These are phyloP conservation scores for Pitangus sulphuratus DNA, from an alignment of 2,797 vertebrate species.

Conservation along the genomic window DNA sequence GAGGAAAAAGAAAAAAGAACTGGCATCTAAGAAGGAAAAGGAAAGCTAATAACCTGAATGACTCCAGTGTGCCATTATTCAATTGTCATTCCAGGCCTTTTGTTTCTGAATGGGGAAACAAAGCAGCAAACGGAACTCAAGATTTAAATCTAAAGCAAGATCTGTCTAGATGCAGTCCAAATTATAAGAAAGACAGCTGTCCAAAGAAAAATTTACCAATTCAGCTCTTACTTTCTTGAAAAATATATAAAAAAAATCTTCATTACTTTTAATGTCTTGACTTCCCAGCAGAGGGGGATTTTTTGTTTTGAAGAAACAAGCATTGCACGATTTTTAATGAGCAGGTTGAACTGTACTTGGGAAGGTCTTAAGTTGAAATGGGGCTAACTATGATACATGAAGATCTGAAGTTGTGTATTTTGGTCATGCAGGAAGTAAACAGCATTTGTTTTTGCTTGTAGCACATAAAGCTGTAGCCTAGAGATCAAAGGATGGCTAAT, in stretches of 20 bases:
- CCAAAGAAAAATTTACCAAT: fast-evolving
- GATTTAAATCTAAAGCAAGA: not conserved
- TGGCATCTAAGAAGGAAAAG: not conserved
- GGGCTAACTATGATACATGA: not conserved
- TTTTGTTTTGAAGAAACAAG: not conserved
- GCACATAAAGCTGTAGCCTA: not conserved
- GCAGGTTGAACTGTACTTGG: not conserved
- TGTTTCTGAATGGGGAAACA: not conserved
- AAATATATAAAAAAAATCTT: not conserved
- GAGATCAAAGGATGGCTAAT: not conserved
- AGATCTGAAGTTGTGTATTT: not conserved
- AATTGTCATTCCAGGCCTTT: not conserved
- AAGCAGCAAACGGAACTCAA: not conserved
- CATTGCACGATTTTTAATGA: not conserved
- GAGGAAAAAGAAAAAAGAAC: not conserved
- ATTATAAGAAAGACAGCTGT: not conserved
- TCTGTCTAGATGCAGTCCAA: not conserved
- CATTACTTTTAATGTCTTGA: not conserved
- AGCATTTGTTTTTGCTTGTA: not conserved
- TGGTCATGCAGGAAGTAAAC: not conserved
- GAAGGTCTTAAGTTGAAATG: not conserved
- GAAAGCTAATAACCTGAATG: not conserved
- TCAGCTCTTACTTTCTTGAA: not conserved
- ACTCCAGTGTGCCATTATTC: not conserved
- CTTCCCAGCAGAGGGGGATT: not conserved